Percentiles rank a stretch among this genome's conserved stretches.
Conservation (phyloP, 2,797 vertebrate genomes). For the Pipistrellus kuhlii region DNA sequence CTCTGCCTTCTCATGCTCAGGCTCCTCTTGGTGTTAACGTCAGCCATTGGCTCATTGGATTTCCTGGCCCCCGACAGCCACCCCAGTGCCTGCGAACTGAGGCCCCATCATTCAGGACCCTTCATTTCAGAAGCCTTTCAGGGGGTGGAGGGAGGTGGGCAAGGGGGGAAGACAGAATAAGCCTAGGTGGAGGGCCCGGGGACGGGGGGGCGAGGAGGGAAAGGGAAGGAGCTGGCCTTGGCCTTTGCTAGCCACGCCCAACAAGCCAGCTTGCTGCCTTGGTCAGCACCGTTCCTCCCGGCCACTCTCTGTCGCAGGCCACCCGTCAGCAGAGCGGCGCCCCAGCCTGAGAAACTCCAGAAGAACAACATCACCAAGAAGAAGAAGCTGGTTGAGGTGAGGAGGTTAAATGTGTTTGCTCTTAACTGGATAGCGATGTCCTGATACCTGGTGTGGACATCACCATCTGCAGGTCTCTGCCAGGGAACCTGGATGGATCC, state of each 20-base stretch:
- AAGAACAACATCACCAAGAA: conserved; percentile 96
- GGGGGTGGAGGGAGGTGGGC: not conserved
- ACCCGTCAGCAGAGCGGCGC: conserved; percentile 95
- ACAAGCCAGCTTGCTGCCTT: not conserved
- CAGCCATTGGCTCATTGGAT: not conserved
- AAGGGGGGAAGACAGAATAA: not conserved
- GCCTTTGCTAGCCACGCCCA: rapidly evolving
- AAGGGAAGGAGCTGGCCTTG: not conserved
- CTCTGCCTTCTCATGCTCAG: not conserved
- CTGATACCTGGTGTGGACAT: not conserved
- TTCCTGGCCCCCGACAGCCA: not conserved
- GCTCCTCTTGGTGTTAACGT: not conserved
- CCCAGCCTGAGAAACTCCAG: conserved; percentile 96
- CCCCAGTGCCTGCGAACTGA: not conserved
- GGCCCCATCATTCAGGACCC: not conserved
- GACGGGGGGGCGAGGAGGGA: not conserved
- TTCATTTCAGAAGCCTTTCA: not conserved
- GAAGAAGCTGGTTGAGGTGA: conserved; percentile 95
- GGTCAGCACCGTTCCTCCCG: not conserved
- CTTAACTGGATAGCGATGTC: not conserved
- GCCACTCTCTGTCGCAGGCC: conserved; percentile 88
- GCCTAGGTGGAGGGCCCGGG: not conserved
- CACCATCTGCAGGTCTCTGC: not conserved
- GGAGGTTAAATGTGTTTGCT: conserved; percentile 13
- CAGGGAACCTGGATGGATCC: rapidly evolving